Conservation (phyloP, 2,113 vertebrate species). For the Zosterops lateralis region DNA sequence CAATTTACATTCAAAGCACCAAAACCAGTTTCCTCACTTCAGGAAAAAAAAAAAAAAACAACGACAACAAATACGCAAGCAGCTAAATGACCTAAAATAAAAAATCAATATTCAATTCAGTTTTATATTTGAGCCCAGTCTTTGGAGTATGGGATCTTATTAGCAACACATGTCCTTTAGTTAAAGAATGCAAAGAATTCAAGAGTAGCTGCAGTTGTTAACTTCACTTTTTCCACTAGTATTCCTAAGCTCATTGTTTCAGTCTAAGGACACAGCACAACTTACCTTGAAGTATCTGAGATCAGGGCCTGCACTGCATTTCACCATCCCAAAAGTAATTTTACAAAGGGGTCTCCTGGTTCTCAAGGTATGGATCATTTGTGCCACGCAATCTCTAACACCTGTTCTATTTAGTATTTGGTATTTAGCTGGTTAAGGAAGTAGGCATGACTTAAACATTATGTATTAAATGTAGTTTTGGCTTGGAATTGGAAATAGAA, state of each 20-base stretch:
- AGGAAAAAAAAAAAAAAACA: neutral
- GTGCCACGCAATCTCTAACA: neutral
- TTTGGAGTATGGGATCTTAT: neutral
- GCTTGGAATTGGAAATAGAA: neutral
- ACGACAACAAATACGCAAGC: neutral
- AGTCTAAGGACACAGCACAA: neutral
- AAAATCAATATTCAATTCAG: constrained; percentile 21
- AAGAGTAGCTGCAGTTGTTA: neutral
- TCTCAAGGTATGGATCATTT: neutral
- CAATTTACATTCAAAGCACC: neutral
- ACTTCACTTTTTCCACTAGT: neutral
- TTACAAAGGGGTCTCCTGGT: neutral
- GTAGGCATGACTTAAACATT: neutral
- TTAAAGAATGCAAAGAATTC: neutral
- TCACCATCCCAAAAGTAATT: neutral
- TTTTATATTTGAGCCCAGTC: neutral
- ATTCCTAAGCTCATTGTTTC: neutral
- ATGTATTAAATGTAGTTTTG: neutral
- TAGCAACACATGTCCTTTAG: neutral
- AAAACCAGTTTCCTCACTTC: neutral
- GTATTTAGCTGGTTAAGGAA: neutral
- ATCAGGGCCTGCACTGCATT: neutral
- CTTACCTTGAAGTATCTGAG: neutral
- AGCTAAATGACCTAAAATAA: neutral
- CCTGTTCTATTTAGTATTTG: neutral